A percentile compares a stretch with the other conserved stretches of the same genome.
Evolutionary conservation across 2,797 vertebrate genomes (phyloP).

Genomic region (Cyprinodon diabolis): DNA sequence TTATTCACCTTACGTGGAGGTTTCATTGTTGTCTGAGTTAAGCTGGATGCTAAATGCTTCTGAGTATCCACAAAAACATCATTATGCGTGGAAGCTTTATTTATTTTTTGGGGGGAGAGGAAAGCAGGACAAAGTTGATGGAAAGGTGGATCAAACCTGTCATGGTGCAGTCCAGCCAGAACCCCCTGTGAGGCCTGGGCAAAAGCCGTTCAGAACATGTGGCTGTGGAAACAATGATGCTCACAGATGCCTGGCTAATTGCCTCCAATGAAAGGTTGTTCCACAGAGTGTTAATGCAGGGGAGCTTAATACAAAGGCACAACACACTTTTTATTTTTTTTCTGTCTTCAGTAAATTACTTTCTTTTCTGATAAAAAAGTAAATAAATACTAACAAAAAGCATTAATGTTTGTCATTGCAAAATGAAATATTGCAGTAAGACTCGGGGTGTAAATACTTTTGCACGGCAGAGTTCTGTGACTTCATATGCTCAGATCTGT

Average conservation of each 20-base stretch:
- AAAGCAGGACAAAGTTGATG: neutral
- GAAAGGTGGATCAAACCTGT: neutral
- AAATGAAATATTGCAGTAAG: neutral
- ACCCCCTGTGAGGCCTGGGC: neutral
- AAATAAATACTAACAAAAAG: neutral
- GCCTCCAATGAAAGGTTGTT: neutral
- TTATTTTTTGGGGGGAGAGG: neutral
- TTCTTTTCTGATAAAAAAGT: neutral
- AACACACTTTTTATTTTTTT: neutral
- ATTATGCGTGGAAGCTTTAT: neutral
- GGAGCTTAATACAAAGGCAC: neutral
- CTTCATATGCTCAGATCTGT: constrained; percentile 29
- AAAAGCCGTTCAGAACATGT: too few relatives aligned
- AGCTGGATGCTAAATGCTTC: too few relatives aligned
- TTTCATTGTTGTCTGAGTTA: too few relatives aligned
- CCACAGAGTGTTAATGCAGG: neutral
- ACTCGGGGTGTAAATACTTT: neutral
- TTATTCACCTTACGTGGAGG: too few relatives aligned
- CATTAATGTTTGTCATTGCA: neutral
- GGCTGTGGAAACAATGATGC: too few relatives aligned
- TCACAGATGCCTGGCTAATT: too few relatives aligned
- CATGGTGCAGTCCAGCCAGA: neutral
- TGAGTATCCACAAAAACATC: neutral
- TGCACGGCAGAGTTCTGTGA: constrained; percentile 18
- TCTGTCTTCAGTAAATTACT: neutral